These are phyloP conservation scores for Conger conger DNA, from an alignment of 2,113 vertebrate genomes.

Conservation along the genomic window DNA sequence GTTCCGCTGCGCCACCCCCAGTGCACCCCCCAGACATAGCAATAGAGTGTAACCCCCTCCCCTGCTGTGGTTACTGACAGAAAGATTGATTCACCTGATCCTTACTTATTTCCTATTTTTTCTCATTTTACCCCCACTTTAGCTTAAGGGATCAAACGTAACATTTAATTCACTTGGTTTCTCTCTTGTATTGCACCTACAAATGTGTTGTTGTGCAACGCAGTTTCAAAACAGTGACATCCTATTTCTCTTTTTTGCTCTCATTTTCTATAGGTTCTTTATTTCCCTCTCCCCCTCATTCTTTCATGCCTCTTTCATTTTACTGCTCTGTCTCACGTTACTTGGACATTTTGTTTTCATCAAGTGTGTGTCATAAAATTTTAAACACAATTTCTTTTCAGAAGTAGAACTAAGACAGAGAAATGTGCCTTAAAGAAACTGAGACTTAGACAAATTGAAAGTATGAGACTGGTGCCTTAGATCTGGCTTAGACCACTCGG, in stretches of 20 bases:
- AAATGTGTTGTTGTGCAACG: neutral
- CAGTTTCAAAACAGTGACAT: neutral
- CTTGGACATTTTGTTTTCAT: neutral
- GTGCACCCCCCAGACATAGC: neutral
- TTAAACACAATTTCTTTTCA: neutral
- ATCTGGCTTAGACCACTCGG: too few species aligned
- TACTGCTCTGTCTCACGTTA: neutral
- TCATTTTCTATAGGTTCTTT: neutral
- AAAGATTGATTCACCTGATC: constrained; percentile 8
- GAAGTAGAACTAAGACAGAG: neutral
- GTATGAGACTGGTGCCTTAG: too few species aligned
- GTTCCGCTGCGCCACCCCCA: neutral
- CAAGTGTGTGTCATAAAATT: neutral
- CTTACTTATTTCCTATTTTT: neutral
- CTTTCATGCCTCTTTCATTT: constrained; percentile 10
- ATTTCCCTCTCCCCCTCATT: constrained; percentile 23
- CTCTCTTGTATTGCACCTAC: neutral
- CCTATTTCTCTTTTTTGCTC: neutral
- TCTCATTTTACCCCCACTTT: constrained; percentile 14
- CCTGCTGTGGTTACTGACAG: neutral
- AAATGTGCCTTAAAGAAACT: neutral
- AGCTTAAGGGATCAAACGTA: neutral
- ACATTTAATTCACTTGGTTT: neutral
- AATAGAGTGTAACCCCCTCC: neutral
- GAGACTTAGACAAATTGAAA: neutral